Percentiles rank a stretch among this genome's conserved stretches.
Conservation (phyloP, 2,113 vertebrate species). For the Gambusia affinis region DNA sequence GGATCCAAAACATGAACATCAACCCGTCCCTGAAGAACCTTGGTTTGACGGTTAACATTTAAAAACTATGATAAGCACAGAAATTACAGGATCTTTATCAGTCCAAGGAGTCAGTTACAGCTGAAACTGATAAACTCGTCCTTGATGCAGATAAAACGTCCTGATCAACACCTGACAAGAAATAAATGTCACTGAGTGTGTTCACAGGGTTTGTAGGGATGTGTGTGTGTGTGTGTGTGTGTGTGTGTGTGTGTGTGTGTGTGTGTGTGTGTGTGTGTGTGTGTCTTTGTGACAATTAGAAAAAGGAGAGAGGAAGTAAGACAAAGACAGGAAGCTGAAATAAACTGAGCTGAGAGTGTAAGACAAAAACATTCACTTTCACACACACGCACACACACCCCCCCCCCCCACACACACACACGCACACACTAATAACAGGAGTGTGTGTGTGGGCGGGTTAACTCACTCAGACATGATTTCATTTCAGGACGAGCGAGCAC, state of each 20-base stretch:
- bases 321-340: slow-evolving; percentile 45
- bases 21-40: not conserved
- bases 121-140: not conserved
- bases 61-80: not conserved
- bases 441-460: not conserved
- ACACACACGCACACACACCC: not conserved
- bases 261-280: not conserved
- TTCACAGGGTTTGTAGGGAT: not conserved
- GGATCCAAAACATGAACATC: not conserved
- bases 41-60: not conserved
- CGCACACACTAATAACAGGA: not conserved
- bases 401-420: not conserved
- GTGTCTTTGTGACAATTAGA: slow-evolving; percentile 5
- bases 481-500: slow-evolving; percentile 45
- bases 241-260: no score
- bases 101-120: not conserved
- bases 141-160: not conserved
- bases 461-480: slow-evolving; percentile 58
- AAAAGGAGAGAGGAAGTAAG: slow-evolving; percentile 19
- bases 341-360: not conserved
- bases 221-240: not conserved
- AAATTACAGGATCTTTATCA: no score
- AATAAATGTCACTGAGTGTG: not conserved
- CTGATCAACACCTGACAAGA: not conserved
- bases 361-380: not conserved